Evolutionary conservation across 2,888 invertebrate species (phyloP).

Genomic region (Cephus runcator): DNA sequence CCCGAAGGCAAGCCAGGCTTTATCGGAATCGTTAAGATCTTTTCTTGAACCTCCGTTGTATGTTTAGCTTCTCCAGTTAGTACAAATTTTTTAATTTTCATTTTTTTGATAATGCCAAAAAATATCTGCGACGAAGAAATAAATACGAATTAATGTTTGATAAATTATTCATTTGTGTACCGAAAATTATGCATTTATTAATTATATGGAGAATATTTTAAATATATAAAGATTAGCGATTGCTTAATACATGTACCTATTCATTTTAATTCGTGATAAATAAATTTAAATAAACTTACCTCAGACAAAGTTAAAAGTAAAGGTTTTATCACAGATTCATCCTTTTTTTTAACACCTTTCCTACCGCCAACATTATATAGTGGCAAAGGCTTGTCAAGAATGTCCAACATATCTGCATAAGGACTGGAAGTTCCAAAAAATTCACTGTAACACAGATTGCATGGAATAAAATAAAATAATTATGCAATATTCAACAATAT

Average conservation of each 20-base stretch:
- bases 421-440: constrained; percentile 88
- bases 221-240: too few species aligned
- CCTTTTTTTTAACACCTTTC: constrained; percentile 74
- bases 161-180: neutral
- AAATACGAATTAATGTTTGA: neutral
- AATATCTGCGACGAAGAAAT: constrained; percentile 64
- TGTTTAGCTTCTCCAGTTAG: constrained; percentile 74
- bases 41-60: constrained; percentile 75
- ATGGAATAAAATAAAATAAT: constrained; percentile 32
- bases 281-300: constrained; percentile 51
- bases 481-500: neutral
- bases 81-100: constrained; percentile 81
- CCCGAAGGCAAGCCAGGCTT: constrained; percentile 79
- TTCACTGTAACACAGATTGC: constrained; percentile 65
- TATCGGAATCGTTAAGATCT: constrained; percentile 79
- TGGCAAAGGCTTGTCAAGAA: constrained; percentile 72
- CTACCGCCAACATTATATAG: constrained; percentile 71
- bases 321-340: constrained; percentile 69
- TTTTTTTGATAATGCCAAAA: constrained; percentile 82
- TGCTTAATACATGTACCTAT: too few species aligned
- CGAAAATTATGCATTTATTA: neutral
- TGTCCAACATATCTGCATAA: constrained; percentile 80
- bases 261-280: neutral
- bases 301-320: constrained; percentile 73
- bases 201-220: neutral